A percentile compares a stretch with the other conserved stretches of the same genome.
These are phyloP conservation scores for Triops cancriformis DNA, from an alignment of 1,140 invertebrate genomes.

Conservation along the genomic window DNA sequence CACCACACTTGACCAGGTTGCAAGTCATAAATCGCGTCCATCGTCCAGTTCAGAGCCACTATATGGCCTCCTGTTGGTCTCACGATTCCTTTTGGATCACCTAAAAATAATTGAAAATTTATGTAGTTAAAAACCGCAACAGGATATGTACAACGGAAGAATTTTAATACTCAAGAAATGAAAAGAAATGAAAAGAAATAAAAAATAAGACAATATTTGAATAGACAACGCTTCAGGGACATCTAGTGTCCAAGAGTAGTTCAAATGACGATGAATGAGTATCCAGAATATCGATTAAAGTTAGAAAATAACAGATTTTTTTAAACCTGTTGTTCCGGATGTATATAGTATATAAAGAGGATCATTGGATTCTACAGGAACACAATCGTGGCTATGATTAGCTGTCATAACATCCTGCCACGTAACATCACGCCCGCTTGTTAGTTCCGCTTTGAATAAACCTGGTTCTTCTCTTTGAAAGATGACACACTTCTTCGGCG, in stretches of 20 bases:
- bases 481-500: conserved; percentile 65
- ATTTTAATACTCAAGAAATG: too few species aligned
- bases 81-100: conserved; percentile 72
- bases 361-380: conserved; percentile 77
- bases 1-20: conserved; percentile 73
- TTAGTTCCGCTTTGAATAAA: conserved; percentile 43
- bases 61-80: conserved; percentile 79
- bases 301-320: not conserved
- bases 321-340: conserved; percentile 71
- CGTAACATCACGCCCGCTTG: conserved; percentile 54
- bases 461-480: conserved; percentile 55
- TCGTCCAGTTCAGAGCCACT: conserved; percentile 71
- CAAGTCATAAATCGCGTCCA: conserved; percentile 73
- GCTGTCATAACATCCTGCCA: conserved; percentile 60
- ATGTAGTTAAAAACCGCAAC: not conserved
- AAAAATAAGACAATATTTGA: too few species aligned
- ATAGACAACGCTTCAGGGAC: too few species aligned
- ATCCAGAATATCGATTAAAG: not conserved
- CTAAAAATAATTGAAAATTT: conserved; percentile 37
- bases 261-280: not conserved
- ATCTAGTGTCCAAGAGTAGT: not conserved
- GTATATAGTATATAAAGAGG: conserved; percentile 89
- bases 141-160: not conserved
- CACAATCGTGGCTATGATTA: conserved; percentile 61
- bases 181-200: too few species aligned